Evolutionary conservation across 2,113 vertebrate species (phyloP).

Genomic region (Festucalex cinctus): DNA sequence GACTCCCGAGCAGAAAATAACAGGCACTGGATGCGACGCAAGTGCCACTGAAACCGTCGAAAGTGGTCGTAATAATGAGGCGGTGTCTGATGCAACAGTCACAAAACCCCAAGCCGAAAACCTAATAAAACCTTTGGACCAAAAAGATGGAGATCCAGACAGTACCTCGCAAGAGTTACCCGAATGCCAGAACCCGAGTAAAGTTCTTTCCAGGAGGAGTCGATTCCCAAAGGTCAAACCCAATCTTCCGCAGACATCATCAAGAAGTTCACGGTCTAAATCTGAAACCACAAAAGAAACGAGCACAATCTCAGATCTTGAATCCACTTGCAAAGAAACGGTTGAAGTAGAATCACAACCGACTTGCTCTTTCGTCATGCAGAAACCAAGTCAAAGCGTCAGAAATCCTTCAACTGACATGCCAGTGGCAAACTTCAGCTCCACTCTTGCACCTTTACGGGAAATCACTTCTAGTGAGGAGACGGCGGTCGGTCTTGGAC

Average conservation of each 20-base stretch:
- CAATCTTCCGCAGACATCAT: constrained; percentile 27
- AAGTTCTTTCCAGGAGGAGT: constrained; percentile 11
- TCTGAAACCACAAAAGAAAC: constrained; percentile 7
- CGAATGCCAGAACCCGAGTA: background rate
- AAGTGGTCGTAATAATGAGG: background rate
- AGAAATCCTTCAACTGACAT: background rate
- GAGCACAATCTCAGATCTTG: background rate
- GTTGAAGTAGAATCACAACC: background rate
- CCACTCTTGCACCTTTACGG: constrained; percentile 8
- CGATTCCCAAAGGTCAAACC: constrained; percentile 39
- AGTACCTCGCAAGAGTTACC: background rate
- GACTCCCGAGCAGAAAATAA: background rate
- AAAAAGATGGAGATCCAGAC: background rate
- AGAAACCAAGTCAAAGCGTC: background rate
- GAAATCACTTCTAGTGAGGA: background rate
- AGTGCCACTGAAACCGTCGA: background rate
- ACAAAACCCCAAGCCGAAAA: background rate
- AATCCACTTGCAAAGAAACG: background rate
- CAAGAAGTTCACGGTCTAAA: constrained; percentile 26
- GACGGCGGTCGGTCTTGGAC: background rate
- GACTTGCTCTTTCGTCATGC: background rate
- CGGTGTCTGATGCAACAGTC: background rate
- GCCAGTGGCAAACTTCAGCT: background rate
- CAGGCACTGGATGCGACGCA: background rate
- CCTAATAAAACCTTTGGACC: background rate